Evolutionary conservation across 2,888 invertebrate species (phyloP), one percentile per base, ranked within the genome.

Genomic region (Meliscaeva auricollis): DNA sequence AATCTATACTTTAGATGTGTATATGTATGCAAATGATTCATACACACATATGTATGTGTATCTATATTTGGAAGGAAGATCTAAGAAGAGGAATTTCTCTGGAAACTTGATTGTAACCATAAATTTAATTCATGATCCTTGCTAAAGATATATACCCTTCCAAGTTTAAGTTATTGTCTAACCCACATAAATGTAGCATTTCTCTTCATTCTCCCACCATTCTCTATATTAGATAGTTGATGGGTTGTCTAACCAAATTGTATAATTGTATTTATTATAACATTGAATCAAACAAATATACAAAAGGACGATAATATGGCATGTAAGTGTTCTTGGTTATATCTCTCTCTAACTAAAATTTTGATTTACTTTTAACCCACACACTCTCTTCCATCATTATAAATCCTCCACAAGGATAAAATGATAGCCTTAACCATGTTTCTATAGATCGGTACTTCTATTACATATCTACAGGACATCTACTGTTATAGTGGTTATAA

Each of bases 181-280:
- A 69, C 32, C 56, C 68, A 44, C 68, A 75, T 54, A 58, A 56
- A 38, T 44, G n/a, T 56, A 22, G n/a, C n/a, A n/a, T n/a, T n/a
- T n/a, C n/a, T n/a, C n/a, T n/a, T n/a, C n/a, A n/a, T n/a, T 22
- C 79, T 66, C 66, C 26, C 4, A 3, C 26, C 26, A 3, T 26
- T 4, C 2, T 26, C 26, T 4, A 3, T 26, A 26, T 26, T 26
- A n/a, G n/a, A 3, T 26, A 4, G 26, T 26, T 26, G 52, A 26
- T 52, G 56, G 70, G 66, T 68, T 76, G 81, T 85, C 80, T 85
- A 44, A 62, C 66, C 58, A n/a, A 76, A 76, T 62, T n/a, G 69
- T 85, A 72, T 58, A 46, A 85, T 85, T 85, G 72, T 85, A 76
- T 85, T 85, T 81, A 85, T 85, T 81, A 81, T 72, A 69, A 83